These are phyloP conservation scores for Caenorhabditis inopinata DNA, from an alignment of 1,140 invertebrate species.

Conservation along the genomic window DNA sequence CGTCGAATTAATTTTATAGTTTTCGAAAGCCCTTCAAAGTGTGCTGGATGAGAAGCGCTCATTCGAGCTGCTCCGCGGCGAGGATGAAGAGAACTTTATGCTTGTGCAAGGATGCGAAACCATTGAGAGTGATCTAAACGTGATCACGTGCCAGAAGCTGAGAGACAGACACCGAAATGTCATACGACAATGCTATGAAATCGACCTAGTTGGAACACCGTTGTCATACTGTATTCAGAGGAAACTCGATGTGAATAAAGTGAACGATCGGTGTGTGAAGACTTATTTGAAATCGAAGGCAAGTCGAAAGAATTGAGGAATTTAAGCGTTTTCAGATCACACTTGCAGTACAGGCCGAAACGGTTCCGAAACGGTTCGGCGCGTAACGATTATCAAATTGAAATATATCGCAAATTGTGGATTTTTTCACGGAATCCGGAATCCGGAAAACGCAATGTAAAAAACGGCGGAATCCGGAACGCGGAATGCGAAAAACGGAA, in stretches of 20 bases:
- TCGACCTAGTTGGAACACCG: background rate
- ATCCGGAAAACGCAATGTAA: too few relatives aligned
- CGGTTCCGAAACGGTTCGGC: too few relatives aligned
- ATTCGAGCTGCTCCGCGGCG: background rate
- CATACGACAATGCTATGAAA: background rate
- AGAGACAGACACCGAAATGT: background rate
- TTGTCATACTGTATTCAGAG: slow-evolving; percentile 4
- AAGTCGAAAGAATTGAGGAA: too few relatives aligned
- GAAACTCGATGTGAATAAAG: background rate
- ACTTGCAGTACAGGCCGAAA: too few relatives aligned
- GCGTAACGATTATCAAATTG: too few relatives aligned
- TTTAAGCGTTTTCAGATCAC: too few relatives aligned
- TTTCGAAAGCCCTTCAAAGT: background rate
- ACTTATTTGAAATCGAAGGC: slow-evolving; percentile 4
- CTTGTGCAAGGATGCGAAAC: slow-evolving; percentile 3
- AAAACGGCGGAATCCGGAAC: too few relatives aligned
- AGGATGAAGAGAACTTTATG: slow-evolving; percentile 10
- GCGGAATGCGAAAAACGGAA: too few relatives aligned
- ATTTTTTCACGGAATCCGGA: too few relatives aligned
- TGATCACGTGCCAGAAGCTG: background rate
- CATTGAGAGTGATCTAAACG: background rate
- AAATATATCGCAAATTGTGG: too few relatives aligned
- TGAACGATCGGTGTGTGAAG: background rate
- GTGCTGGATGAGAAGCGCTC: background rate
- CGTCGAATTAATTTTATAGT: too few relatives aligned